A percentile compares a stretch with the other conserved stretches of the same genome.
phyloP scores from a whole-genome alignment of 2,113 vertebrate genomes.

The Rattus norvegicus region GRCr8 NC_086024.1:19320501-19321000 shows the following conservation, averaged over 20 bases:
- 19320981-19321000: not conserved
- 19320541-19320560: too few species aligned
- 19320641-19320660: too few species aligned
- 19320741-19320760: not conserved
- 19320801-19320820: not conserved
- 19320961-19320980: not conserved
- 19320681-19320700: too few species aligned
- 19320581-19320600: too few species aligned
- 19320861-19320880: not conserved
- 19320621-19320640: too few species aligned
- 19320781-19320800: constrained; percentile 1
- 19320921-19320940: not conserved
- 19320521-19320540: too few species aligned
- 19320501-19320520: too few species aligned
- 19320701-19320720: too few species aligned
- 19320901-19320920: not conserved
- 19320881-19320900: not conserved
- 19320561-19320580: too few species aligned
- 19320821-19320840: not conserved
- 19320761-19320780: not conserved
- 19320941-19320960: not conserved
- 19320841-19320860: not conserved
- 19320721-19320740: not conserved
- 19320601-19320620: too few species aligned
- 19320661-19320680: too few species aligned